Evolutionary conservation across 1,140 invertebrate species (phyloP), one percentile per base, ranked within the genome.

Genomic region (Brachionus sp.): DNA sequence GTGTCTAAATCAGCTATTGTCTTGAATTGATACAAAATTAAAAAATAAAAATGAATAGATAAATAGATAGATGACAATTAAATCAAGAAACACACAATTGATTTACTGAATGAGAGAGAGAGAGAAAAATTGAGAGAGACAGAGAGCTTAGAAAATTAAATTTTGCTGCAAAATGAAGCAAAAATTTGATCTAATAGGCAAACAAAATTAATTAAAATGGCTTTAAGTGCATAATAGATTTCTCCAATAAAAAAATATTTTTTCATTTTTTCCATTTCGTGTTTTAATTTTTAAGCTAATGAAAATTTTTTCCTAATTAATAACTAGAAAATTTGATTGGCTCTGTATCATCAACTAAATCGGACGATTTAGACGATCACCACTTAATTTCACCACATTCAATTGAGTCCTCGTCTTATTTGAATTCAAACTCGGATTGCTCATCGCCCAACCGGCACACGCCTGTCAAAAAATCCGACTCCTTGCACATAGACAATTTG

Each of bases 311-410:
- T 29, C 5, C 7, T 12, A 37, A 39, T 19, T 70, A 29, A 29
- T 29, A 29, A 29, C 29, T 29, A 70, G 66, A 70, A 70, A 70
- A 70, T 70, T 39, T 70, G 66, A 70, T 70, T 70, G 66, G 66
- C 16, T 66, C 25, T 10, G 64, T 33, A 0, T 70, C 35, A 42
- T 19, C 29, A 29, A 29, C 29, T 0, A 70, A 70, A 23, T 70
- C 66, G 13, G 66, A 70, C 37, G 66, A 70, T 6, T 19, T n/a
- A 12, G 66, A 70, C 29, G 66, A 70, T 39, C 66, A 70, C 37
- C 66, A 70, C 13, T 33, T 70, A 39, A 70, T 70, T 16, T 70
- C 66, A 16, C 66, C 66, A 3, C 66, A 70, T 44, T 70, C 66
- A 39, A 70, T 70, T 39, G 66, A 70, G 37, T 70, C 66, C 7